Evolutionary conservation across 2,888 invertebrate species (phyloP), one percentile per base, ranked within the genome.

Genomic region (Temnothorax rugatulus): DNA sequence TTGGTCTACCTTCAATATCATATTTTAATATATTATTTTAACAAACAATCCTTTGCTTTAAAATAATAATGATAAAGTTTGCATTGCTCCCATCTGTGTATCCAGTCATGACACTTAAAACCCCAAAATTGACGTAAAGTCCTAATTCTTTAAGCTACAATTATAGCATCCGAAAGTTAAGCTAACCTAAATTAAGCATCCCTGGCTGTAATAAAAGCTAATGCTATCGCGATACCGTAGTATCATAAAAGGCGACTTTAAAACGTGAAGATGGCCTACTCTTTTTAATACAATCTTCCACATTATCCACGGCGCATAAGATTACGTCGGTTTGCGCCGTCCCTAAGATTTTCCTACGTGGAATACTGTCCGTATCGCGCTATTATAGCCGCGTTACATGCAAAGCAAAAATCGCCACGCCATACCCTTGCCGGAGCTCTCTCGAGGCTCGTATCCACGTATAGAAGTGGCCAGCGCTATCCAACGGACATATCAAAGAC

Each of bases 371-470:
- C 57, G 50, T 75, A 50, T 18, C 57, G 44, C 44, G 69, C 47
- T 81, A 59, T 69, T 69, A 81, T 25, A n/a, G 59, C 59, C 47
- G 61, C 69, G 47, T 69, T 69, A 69, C 59, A 71, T 71, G 79
- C 71, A 71, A 71, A 59, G 59, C 59, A 71, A 81, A 81, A 81
- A 81, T 81, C 79, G 79, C 59, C 47, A 50, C 9, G 71, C 71
- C 13, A 50, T 81, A 71, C n/a, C 29, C 29, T 25, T 38, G 71
- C 59, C 8, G 25, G 25, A 9, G 13, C 21, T 81, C 79, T 59
- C 79, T 47, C 38, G 79, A 59, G 71, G 47, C 59, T 71, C 71
- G 59, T 79, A 59, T 79, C 64, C 59, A 44, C 57, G 34, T 41
- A 59, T 29, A 59, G 15, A 47, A 69, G 34, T 59, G 34, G 34